Base-by-base conservation (phyloP, 2,888 invertebrate genomes). In the Troilus luridus region DNA sequence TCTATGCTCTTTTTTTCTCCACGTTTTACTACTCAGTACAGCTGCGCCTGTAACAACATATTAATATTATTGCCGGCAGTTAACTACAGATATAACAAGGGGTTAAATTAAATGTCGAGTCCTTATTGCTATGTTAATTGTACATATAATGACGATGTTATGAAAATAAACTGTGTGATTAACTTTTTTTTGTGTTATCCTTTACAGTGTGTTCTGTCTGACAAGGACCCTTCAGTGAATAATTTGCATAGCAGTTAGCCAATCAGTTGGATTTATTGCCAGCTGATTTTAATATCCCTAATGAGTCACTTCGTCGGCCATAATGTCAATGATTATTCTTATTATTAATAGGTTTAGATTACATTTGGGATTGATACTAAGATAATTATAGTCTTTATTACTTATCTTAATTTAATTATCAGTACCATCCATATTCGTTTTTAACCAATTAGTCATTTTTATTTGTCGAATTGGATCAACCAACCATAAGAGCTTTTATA, bases 1-100 rank as follows among this genome's bases (percentile, higher is more conserved):
- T 81, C 54, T 81, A 54, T 81, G 77, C 19, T 81, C 3, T 81
- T 81, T 81, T 67, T 67, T 67, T 67, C 19, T 81, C 24, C 81
- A 14, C 19, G 54, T 81, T 81, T 81, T 81, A 81, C 54, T 21
- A 81, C 81, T 81, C 54, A 1, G 12, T 81, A 54, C 81, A 81
- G 81, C 81, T 81, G 81, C 81, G 21, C 54, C 81, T 11, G 54
- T 81, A 54, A 81, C 54, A 8, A 81, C 19, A 19, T 21, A 56
- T 54, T 81, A 81, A 81, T 81, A 21, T 81, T 81, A 81, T 81
- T 81, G 14, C 21, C 54, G 54, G 19, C 54, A 56, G 54, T 54
- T 54, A 54, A 0, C 21, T 81, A 54, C 54, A 81, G 81, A 19
- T 21, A 81, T 81, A 81, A 67, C 67, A 67, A 67, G 27, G 67